Base-by-base conservation (phyloP, 1,140 invertebrate genomes). In the Nasonia longicornis region DNA sequence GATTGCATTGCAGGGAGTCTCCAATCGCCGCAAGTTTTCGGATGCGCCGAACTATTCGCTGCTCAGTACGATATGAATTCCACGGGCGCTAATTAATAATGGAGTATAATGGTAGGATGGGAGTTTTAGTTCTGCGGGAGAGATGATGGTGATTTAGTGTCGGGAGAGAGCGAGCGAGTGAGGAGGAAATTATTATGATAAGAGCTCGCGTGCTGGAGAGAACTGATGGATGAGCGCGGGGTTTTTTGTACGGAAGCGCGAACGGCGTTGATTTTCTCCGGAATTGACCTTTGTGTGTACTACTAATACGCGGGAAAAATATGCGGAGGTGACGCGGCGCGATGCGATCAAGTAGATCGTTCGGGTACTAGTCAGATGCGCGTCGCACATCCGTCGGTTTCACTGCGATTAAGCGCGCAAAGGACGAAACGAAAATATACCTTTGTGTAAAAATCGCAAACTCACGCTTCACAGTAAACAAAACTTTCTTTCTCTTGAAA, bases 31-130 rank as follows among this genome's bases (percentile, higher is more conserved):
- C 26, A 58, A 52, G 42, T 69, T 70, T 69, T 48, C 38, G 75
- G 12, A 42, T 12, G 64, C 2, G 64, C 10, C 26, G 26, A 67
- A 67, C 64, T 26, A 67, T 71, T 70, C 67, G 45, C 20, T 58
- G 16, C 69, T 6, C n/a, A 20, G 45, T 52, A 75, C 58, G 38
- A 66, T 58, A 22, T 7, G 64, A 80, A 75, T 80, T 80, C 72
- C 79, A 1, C 29, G 38, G 26, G 72, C 58, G 10, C 10, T 80
- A 80, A 80, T 80, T 80, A 75, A 80, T 80, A 75, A 75, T 38
- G 20, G 42, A 38, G 22, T 22, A 42, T 31, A 58, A 11, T 26
- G 14, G 38, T 67, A 22, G 69, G 31, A 52, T 52, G 71, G 0
- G 45, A 73, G 45, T 22, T 73, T 26, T 14, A 73, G 42, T 52